phyloP scores from a whole-genome alignment of 2,888 invertebrate genomes.

The Gastracanthus pulcherrimus region DNA sequence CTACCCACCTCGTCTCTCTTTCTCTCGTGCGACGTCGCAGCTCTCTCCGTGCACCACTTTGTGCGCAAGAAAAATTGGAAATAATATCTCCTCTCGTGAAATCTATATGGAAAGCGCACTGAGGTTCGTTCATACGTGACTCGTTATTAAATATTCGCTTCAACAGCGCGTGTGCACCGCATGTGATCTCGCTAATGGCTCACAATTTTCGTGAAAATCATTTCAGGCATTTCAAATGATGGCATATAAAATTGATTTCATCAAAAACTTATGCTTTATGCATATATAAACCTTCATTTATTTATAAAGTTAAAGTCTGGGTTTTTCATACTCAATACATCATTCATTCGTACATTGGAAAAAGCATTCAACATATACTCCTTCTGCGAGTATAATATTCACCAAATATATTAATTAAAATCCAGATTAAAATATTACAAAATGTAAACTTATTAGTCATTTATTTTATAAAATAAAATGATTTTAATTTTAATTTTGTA shows the following conservation, averaged over 20 bases:
- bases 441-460: too few relatives aligned
- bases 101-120: constrained; percentile 69
- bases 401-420: too few relatives aligned
- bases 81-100: constrained; percentile 73
- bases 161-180: constrained; percentile 57
- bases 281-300: background rate
- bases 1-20: constrained; percentile 30
- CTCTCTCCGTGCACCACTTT: constrained; percentile 70
- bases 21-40: constrained; percentile 45
- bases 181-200: constrained; percentile 57
- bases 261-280: background rate
- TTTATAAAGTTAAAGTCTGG: too few relatives aligned
- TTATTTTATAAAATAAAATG: too few relatives aligned
- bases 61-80: constrained; percentile 75
- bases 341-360: background rate
- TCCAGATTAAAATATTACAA: too few relatives aligned
- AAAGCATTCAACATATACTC: too few relatives aligned
- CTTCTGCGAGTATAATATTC: too few relatives aligned
- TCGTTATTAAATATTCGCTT: constrained; percentile 72
- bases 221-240: constrained; percentile 28
- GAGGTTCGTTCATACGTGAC: constrained; percentile 69
- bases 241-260: constrained; percentile 13
- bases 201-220: constrained; percentile 46
- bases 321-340: too few relatives aligned
- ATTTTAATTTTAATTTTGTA: too few relatives aligned